A percentile compares a stretch with the other conserved stretches of the same genome.
Conservation (phyloP, 2,797 vertebrate genomes). For the Neopelma chrysocephalum region DNA sequence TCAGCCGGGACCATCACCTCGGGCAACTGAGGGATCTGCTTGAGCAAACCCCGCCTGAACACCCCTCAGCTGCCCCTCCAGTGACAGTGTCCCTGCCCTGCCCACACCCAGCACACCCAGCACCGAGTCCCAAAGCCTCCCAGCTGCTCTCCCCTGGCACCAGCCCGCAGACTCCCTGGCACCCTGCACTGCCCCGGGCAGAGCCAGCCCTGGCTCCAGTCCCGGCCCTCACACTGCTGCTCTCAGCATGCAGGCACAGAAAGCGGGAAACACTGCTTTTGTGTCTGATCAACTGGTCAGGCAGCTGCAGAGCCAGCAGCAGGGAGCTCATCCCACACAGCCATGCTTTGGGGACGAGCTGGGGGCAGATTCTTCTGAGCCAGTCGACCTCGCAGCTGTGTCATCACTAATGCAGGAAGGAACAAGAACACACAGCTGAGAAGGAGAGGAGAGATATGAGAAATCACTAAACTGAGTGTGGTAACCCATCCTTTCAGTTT, state of each 20-base stretch:
- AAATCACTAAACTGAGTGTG: neutral
- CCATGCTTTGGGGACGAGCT: fast-evolving
- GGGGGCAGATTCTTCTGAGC: neutral
- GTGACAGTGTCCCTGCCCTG: neutral
- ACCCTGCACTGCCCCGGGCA: neutral
- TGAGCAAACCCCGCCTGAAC: fast-evolving
- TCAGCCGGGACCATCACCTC: fast-evolving
- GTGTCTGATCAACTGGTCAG: neutral
- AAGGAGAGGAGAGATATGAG: neutral
- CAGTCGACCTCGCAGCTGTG: neutral
- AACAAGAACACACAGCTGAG: neutral
- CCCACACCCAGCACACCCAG: fast-evolving
- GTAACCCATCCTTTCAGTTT: neutral
- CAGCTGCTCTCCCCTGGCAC: neutral
- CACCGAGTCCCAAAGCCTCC: neutral
- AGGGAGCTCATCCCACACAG: neutral
- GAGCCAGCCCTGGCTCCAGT: neutral
- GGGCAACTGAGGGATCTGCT: neutral
- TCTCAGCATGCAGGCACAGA: fast-evolving
- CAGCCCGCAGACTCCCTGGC: neutral
- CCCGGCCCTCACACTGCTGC: neutral
- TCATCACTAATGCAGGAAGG: neutral
- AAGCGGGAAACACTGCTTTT: neutral
- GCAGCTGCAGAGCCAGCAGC: neutral
- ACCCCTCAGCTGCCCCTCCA: neutral